A percentile compares a stretch with the other conserved stretches of the same genome.
These are phyloP conservation scores for Tachysurus vachellii DNA, from an alignment of 2,113 vertebrate species.

Conservation along the genomic window DNA sequence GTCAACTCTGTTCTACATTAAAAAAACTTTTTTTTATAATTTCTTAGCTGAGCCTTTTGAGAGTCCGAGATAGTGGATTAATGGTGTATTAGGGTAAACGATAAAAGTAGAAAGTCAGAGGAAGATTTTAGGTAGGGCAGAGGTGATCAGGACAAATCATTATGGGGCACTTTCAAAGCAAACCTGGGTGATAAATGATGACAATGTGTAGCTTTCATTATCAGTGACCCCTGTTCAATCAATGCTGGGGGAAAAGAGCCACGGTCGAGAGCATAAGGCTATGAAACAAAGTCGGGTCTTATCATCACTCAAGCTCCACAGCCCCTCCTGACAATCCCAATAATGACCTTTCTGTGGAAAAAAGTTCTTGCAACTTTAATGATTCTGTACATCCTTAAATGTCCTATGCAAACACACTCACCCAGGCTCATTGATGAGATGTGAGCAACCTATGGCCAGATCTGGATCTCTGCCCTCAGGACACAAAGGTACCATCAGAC, in stretches of 20 bases:
- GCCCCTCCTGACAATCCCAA: conserved; percentile 33
- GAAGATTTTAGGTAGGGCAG: conserved; percentile 17
- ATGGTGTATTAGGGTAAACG: conserved; percentile 31
- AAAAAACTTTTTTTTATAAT: background rate
- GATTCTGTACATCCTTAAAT: conserved; percentile 4
- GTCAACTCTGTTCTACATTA: conserved; percentile 29
- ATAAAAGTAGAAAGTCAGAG: conserved; percentile 38
- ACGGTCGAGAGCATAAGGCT: conserved; percentile 48
- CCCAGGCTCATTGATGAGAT: conserved; percentile 25
- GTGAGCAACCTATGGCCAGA: conserved; percentile 34
- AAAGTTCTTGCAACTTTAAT: conserved; percentile 16
- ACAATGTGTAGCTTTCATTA: conserved; percentile 55
- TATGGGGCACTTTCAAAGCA: conserved; percentile 42
- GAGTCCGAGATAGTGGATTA: conserved; percentile 25
- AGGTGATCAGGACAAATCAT: conserved; percentile 50
- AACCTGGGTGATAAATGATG: conserved; percentile 49
- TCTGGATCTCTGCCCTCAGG: conserved; percentile 34
- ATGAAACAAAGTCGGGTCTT: conserved; percentile 40
- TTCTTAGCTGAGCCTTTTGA: conserved; percentile 3
- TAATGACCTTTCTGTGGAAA: conserved; percentile 32
- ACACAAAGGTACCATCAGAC: conserved; percentile 33
- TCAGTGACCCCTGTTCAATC: conserved; percentile 57
- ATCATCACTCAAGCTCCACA: conserved; percentile 47
- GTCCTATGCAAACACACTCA: conserved; percentile 15
- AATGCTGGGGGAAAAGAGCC: conserved; percentile 40